Conservation (phyloP, 2,797 vertebrate species). For the Rhincodon typus region DNA sequence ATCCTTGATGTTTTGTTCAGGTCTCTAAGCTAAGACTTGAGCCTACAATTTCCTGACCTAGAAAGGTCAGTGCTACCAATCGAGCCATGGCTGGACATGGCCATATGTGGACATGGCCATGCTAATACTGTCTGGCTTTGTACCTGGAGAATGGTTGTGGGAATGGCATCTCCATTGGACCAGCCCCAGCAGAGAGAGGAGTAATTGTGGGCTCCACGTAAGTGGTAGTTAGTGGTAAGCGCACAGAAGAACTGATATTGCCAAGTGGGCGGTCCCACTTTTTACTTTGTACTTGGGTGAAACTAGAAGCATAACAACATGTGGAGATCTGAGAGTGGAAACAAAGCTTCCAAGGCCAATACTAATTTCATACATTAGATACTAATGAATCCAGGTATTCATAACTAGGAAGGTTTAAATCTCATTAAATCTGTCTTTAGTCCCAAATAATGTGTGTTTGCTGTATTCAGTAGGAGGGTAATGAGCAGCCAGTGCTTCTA, state of each 20-base stretch:
- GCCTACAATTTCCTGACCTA: not conserved
- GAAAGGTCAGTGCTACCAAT: not conserved
- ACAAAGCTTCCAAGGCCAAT: not conserved
- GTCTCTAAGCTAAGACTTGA: not conserved
- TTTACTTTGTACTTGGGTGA: not conserved
- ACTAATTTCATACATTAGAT: constrained; percentile 5
- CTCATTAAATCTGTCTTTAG: constrained; percentile 33
- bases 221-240: not conserved
- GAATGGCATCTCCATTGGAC: not conserved
- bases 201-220: not conserved
- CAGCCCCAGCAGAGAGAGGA: not conserved
- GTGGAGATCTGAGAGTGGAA: not conserved
- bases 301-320: not conserved
- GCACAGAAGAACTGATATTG: not conserved
- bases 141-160: not conserved
- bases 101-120: not conserved
- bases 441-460: constrained; percentile 43
- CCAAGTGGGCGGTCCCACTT: not conserved
- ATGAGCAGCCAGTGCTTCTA: constrained; percentile 41
- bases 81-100: not conserved
- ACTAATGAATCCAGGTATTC: constrained; percentile 35
- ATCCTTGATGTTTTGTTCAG: not conserved
- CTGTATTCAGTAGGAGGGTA: constrained; percentile 43
- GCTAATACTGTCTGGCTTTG: not conserved
- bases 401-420: constrained; percentile 31